Percentiles rank a stretch among this genome's conserved stretches.
phyloP scores from a whole-genome alignment of 2,113 vertebrate genomes.

The Ageneiosus marmoratus region DNA sequence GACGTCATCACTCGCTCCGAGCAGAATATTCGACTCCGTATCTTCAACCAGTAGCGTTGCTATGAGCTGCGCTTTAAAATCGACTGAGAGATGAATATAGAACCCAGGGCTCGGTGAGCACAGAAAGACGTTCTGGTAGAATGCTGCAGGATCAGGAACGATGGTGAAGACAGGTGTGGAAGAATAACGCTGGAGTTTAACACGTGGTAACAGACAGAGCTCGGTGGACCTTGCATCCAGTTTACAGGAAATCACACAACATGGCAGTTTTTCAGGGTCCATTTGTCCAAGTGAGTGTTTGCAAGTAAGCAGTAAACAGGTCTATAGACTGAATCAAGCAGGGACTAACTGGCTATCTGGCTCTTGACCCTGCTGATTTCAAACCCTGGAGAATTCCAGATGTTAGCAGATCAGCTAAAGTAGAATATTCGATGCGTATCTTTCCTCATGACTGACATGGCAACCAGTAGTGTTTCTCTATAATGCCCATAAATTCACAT shows the following conservation, averaged over 20 bases:
- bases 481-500: slow-evolving; percentile 61
- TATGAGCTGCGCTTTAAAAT: slow-evolving; percentile 61
- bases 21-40: slow-evolving; percentile 63
- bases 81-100: too few relatives aligned
- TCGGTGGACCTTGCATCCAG: slow-evolving; percentile 14
- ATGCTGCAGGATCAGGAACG: neutral
- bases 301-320: neutral
- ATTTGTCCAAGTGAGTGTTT: neutral
- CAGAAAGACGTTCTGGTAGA: neutral
- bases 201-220: slow-evolving; percentile 44
- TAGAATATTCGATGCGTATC: slow-evolving; percentile 62
- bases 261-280: slow-evolving; percentile 12
- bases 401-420: slow-evolving; percentile 62
- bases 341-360: slow-evolving; percentile 94
- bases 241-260: neutral
- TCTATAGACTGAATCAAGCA: slow-evolving; percentile 91
- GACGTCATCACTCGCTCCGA: too few relatives aligned
- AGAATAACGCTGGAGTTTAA: neutral
- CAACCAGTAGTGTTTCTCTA: slow-evolving; percentile 45
- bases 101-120: too few relatives aligned
- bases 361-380: slow-evolving; percentile 94
- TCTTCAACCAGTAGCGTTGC: slow-evolving; percentile 40
- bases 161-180: neutral
- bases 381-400: slow-evolving; percentile 68
- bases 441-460: slow-evolving; percentile 37